Percentiles rank a stretch among this genome's conserved stretches.
phyloP scores from a whole-genome alignment of 1,140 invertebrate species.

The Tigriopus japonicus region DNA sequence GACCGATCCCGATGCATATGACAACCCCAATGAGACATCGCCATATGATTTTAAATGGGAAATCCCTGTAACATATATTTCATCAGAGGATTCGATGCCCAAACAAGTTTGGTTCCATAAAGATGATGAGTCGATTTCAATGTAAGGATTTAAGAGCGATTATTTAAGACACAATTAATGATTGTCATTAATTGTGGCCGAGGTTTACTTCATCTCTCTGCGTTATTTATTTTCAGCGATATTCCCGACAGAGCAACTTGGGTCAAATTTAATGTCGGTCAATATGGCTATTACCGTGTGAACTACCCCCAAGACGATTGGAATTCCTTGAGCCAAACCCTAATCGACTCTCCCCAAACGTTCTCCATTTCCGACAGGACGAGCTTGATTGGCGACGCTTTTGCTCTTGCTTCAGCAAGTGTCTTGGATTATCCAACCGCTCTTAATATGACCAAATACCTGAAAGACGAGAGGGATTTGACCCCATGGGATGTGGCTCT shows the following conservation, averaged over 20 bases:
- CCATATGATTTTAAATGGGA: slow-evolving; percentile 41
- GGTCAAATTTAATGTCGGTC: slow-evolving; percentile 67
- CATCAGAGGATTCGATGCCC: slow-evolving; percentile 30
- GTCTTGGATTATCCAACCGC: slow-evolving; percentile 22
- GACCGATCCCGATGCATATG: slow-evolving; percentile 26
- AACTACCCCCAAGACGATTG: slow-evolving; percentile 52
- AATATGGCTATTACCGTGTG: slow-evolving; percentile 70
- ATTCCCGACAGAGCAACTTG: slow-evolving; percentile 32
- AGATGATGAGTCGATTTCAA: slow-evolving; percentile 20
- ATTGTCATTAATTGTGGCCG: background rate
- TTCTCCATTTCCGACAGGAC: slow-evolving; percentile 25
- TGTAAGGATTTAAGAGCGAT: too few species aligned
- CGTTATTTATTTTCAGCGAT: background rate
- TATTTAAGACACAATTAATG: too few species aligned
- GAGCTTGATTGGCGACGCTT: slow-evolving; percentile 29
- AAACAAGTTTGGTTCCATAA: slow-evolving; percentile 39
- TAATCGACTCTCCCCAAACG: slow-evolving; percentile 23
- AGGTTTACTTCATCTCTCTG: background rate
- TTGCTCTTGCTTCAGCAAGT: slow-evolving; percentile 24
- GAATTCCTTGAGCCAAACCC: slow-evolving; percentile 36
- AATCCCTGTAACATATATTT: slow-evolving; percentile 55
- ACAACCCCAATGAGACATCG: slow-evolving; percentile 1
- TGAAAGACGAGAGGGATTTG: slow-evolving; percentile 25
- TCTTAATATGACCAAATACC: slow-evolving; percentile 26
- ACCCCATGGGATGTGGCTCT: slow-evolving; percentile 29